A percentile compares a stretch with the other conserved stretches of the same genome.
phyloP scores from a whole-genome alignment of 2,888 invertebrate genomes.

The Heliothis peltigera region DNA sequence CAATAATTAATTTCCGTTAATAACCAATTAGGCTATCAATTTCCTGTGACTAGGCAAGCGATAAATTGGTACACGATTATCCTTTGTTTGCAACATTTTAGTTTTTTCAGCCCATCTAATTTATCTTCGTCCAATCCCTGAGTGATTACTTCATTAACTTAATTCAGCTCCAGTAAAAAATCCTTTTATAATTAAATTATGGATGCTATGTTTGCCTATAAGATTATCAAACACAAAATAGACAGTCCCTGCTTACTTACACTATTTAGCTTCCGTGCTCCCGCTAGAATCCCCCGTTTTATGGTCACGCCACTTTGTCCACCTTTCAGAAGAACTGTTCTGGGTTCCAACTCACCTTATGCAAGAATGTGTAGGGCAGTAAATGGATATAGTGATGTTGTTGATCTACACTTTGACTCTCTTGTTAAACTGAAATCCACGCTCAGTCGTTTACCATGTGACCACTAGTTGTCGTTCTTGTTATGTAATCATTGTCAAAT shows the following conservation, averaged over 20 bases:
- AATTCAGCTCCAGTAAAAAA: conserved; percentile 16
- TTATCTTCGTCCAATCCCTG: conserved; percentile 20
- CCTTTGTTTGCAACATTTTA: conserved; percentile 7
- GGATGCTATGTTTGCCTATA: too few relatives aligned
- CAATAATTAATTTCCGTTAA: neutral
- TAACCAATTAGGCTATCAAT: conserved; percentile 7
- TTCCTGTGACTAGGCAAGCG: neutral
- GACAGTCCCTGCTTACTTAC: conserved; percentile 7
- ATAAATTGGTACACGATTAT: neutral
- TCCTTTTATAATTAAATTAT: conserved; percentile 32
- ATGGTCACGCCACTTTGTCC: conserved; percentile 13
- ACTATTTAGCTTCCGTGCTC: conserved; percentile 3
- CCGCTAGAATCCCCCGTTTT: conserved; percentile 6
- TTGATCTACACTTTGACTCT: conserved; percentile 2
- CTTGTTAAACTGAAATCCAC: too few relatives aligned
- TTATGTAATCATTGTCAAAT: too few relatives aligned
- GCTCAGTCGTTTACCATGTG: too few relatives aligned
- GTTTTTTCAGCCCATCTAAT: conserved; percentile 18
- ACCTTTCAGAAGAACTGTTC: conserved; percentile 17
- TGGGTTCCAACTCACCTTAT: conserved; percentile 15
- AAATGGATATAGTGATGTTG: conserved; percentile 2
- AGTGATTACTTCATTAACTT: conserved; percentile 19
- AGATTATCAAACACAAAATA: too few relatives aligned
- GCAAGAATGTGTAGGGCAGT: conserved; percentile 9
- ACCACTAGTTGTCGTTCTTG: too few relatives aligned